Evolutionary conservation across 2,113 vertebrate species (phyloP), one percentile per base, ranked within the genome.

Genomic region (Clinocottus analis): DNA sequence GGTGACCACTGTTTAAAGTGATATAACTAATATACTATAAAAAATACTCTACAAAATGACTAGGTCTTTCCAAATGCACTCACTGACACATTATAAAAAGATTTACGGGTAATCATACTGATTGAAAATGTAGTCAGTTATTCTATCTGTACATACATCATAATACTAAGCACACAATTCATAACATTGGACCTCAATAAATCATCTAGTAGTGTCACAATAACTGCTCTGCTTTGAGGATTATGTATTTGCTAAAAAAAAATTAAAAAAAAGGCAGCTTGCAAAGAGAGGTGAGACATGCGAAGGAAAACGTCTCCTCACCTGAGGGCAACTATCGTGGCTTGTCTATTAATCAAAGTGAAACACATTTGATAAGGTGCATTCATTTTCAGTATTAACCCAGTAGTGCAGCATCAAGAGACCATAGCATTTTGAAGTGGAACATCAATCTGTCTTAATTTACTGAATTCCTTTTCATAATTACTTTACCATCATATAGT

Each of bases 311-410:
- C 19, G 33, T 7, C 8, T 60, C 23, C 12, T 37, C 11, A 39
- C 69, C 21, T 35, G 4, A 29, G 37, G 7, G 43, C 31, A 60
- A 17, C 12, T 31, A 19, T 23, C 19, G 1, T 2, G 12, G 6
- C 8, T n/a, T 74, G 45, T 63, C 29, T 29, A 27, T 75, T 10
- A 23, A 31, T 45, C 12, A 19, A 55, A 25, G 47, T 43, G 17
- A 7, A 49, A 9, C 45, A 23, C 23, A 25, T 10, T 2, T 7
- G 39, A 19, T 17, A 4, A 60, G 17, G 6, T 43, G 2, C 23
- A 59, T 41, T 17, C 1, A 5, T 71, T 25, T 12, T 51, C 27
- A 33, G n/a, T n/a, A 53, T 77, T 59, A 77, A 68, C 31, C 17
- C 29, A 47, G 23, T 13, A 33, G 23, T 35, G 6, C 11, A 79